Evolutionary conservation across 2,113 vertebrate species (phyloP), one percentile per base, ranked within the genome.

Genomic region (Pimephales promelas): DNA sequence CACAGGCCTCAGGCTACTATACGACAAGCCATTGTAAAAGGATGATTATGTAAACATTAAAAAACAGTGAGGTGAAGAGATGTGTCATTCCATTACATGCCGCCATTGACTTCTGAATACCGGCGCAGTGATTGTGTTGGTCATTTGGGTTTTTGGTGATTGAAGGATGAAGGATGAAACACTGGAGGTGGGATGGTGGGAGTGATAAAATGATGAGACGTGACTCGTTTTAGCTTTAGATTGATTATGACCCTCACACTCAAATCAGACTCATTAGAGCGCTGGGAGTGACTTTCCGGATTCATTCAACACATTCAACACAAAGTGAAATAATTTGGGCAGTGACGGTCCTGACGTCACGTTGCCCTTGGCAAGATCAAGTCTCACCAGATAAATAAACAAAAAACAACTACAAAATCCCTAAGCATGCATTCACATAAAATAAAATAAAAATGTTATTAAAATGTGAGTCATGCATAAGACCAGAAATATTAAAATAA

Each of bases 191-290:
- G 64, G 56, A 74, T 45, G 59, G 66, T 6, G 13, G 64, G 68
- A 78, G 62, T 16, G 57, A 79, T 24, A 36, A 54, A 83, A 52
- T 79, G 68, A 86, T 73, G 75, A 61, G 72, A 86, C 16, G 49
- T n/a, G 24, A 66, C 66, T 49, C 10, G 61, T 83, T 77, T 78
- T 2, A 40, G 64, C 52, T 59, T 83, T 83, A 86, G 56, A 79
- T 57, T 83, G 81, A 83, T 79, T 86, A 47, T 36, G 40, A 74
- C 47, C 45, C 45, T 77, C 66, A 74, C 16, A 49, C 49, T 57
- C 73, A 52, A 70, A 86, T 73, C 62, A 77, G 59, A 47, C 52
- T 85, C n/a, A n/a, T n/a, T 28, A 61, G 20, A 68, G 34, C 49
- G 36, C n/a, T 22, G 70, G 31, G 64, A 49, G 28, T 36, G 52